These are phyloP conservation scores for Automeris io DNA, from an alignment of 2,888 invertebrate genomes.

Conservation along the genomic window DNA sequence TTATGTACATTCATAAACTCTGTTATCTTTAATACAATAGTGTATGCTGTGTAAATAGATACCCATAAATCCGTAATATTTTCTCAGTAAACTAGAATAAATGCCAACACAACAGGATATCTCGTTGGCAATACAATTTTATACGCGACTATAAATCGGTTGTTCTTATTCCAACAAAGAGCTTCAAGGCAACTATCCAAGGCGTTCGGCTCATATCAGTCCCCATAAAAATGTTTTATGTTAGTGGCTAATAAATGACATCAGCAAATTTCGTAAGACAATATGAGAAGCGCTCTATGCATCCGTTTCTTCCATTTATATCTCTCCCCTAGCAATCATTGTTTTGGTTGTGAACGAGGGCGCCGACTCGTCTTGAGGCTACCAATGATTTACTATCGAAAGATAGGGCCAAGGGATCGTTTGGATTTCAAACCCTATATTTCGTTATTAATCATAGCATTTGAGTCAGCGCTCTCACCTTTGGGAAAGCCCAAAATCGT, in stretches of 20 bases:
- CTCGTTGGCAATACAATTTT: slow-evolving; percentile 54
- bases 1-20: too few relatives aligned
- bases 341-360: slow-evolving; percentile 55
- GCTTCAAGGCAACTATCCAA: slow-evolving; percentile 49
- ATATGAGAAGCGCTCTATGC: slow-evolving; percentile 66
- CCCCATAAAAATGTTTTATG: slow-evolving; percentile 76
- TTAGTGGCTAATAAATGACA: slow-evolving; percentile 76
- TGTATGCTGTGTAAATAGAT: too few relatives aligned
- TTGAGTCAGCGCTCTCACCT: neutral
- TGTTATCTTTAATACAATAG: too few relatives aligned
- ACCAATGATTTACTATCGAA: slow-evolving; percentile 31
- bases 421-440: slow-evolving; percentile 1
- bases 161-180: slow-evolving; percentile 56
- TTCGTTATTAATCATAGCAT: slow-evolving; percentile 1
- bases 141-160: slow-evolving; percentile 63
- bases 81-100: slow-evolving; percentile 19
- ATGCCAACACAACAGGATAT: slow-evolving; percentile 29
- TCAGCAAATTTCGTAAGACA: slow-evolving; percentile 76
- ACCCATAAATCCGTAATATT: slow-evolving; percentile 7
- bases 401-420: slow-evolving; percentile 14
- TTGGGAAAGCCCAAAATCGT: neutral
- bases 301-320: slow-evolving; percentile 61
- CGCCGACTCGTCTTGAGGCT: slow-evolving; percentile 53
- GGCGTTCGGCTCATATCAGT: slow-evolving; percentile 59
- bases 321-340: slow-evolving; percentile 63